A percentile compares a stretch with the other conserved stretches of the same genome.
Evolutionary conservation across 2,113 vertebrate genomes (phyloP).

Genomic region (Murina feae): DNA sequence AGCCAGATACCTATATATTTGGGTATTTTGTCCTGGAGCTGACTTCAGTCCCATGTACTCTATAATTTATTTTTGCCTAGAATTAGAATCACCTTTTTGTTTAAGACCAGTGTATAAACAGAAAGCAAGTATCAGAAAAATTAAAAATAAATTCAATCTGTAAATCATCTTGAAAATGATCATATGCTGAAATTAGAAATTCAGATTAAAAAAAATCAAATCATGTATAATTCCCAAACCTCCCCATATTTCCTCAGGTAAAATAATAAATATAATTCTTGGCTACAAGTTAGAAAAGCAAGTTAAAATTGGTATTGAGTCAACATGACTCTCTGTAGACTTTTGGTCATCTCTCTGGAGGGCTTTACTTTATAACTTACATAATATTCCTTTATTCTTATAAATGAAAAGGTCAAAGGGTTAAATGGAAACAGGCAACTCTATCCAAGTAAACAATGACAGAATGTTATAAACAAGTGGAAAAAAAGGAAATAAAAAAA

Average conservation of each 20-base stretch:
- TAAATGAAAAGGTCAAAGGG: background rate
- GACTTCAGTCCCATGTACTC: background rate
- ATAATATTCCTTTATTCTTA: background rate
- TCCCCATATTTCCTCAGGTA: background rate
- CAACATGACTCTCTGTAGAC: slow-evolving; percentile 14
- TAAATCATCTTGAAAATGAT: background rate
- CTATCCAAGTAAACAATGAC: background rate
- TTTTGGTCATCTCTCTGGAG: background rate
- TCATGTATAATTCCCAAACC: background rate
- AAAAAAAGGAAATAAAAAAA: background rate
- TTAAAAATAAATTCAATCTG: background rate
- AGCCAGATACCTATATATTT: background rate
- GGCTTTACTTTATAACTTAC: background rate
- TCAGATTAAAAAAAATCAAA: background rate
- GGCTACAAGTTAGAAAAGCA: background rate
- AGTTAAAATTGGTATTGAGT: background rate
- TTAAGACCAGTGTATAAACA: background rate
- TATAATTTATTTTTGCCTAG: background rate
- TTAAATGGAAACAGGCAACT: background rate
- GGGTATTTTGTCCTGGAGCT: background rate
- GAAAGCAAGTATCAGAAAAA: background rate
- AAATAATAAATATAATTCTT: background rate
- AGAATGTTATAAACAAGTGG: background rate
- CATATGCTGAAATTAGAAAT: background rate
- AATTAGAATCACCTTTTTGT: background rate